Evolutionary conservation across 2,113 vertebrate genomes (phyloP).

Genomic region (Serilophus lunatus): DNA sequence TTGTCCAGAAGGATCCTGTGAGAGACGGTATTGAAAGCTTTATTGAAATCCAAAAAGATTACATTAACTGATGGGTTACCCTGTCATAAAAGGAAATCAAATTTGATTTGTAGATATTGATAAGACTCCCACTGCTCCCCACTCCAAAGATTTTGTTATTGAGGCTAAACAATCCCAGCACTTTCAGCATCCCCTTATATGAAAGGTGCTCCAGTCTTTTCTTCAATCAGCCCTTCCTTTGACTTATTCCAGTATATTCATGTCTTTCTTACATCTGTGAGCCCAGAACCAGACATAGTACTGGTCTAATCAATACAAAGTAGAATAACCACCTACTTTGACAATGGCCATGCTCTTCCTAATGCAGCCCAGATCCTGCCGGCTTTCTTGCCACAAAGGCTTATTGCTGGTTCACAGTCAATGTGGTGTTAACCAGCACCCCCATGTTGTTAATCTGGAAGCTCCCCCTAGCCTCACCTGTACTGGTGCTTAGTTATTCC

Average conservation of each 20-base stretch:
- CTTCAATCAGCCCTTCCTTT: background rate
- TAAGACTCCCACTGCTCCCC: background rate
- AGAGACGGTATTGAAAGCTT: too few species aligned
- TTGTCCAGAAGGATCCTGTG: too few species aligned
- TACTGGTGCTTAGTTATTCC: background rate
- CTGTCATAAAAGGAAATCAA: too few species aligned
- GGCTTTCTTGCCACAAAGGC: background rate
- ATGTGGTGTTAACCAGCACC: background rate
- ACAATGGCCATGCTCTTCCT: background rate
- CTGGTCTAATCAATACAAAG: background rate
- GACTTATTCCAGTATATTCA: background rate
- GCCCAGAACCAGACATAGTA: background rate
- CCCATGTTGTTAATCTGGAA: rapidly evolving
- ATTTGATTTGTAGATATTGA: background rate
- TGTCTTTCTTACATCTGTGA: background rate
- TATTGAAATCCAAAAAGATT: too few species aligned
- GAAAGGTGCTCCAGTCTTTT: background rate
- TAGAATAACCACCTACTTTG: background rate
- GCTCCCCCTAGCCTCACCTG: too few species aligned
- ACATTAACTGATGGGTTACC: too few species aligned
- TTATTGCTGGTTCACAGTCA: background rate
- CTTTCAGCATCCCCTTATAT: background rate
- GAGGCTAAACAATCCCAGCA: background rate
- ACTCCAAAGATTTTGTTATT: background rate
- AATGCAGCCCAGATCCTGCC: background rate